Percentiles rank a stretch among this genome's conserved stretches.
Evolutionary conservation across 1,140 invertebrate genomes (phyloP).

Genomic region (Cephus cinctus): DNA sequence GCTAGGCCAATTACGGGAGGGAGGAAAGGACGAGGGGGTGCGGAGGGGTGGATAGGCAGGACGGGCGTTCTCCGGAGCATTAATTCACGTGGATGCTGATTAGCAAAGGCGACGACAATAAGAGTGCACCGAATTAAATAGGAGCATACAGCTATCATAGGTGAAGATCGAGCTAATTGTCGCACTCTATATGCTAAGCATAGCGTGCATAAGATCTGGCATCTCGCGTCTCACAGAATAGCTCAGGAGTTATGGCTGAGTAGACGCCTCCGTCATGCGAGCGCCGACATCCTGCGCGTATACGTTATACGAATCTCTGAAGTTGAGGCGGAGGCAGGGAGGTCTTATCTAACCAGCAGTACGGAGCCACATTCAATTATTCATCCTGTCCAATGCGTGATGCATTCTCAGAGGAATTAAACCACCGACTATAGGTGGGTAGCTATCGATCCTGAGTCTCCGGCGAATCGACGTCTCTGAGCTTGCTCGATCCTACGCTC

Average conservation of each 20-base stretch:
- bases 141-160: slow-evolving; percentile 25
- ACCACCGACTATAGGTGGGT: too few relatives aligned
- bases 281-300: too few relatives aligned
- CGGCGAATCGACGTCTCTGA: too few relatives aligned
- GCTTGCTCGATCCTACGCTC: slow-evolving; percentile 17
- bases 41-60: slow-evolving; percentile 8
- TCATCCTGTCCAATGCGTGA: too few relatives aligned
- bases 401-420: too few relatives aligned
- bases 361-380: too few relatives aligned
- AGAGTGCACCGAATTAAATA: slow-evolving; percentile 31
- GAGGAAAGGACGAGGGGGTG: slow-evolving; percentile 2
- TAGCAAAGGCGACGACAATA: slow-evolving; percentile 19
- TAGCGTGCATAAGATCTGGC: slow-evolving; percentile 35
- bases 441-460: too few relatives aligned
- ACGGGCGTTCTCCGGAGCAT: neutral
- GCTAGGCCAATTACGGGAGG: neutral
- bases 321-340: too few relatives aligned
- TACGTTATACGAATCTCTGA: too few relatives aligned
- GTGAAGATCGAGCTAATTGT: slow-evolving; percentile 46
- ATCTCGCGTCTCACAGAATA: slow-evolving; percentile 17
- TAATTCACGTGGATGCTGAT: neutral
- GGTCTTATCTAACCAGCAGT: too few relatives aligned
- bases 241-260: slow-evolving; percentile 44
- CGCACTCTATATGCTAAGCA: slow-evolving; percentile 55
- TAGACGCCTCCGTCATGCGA: slow-evolving; percentile 53